These are phyloP conservation scores for Odontocerum albicorne DNA, from an alignment of 2,888 invertebrate genomes.

Conservation along the genomic window DNA sequence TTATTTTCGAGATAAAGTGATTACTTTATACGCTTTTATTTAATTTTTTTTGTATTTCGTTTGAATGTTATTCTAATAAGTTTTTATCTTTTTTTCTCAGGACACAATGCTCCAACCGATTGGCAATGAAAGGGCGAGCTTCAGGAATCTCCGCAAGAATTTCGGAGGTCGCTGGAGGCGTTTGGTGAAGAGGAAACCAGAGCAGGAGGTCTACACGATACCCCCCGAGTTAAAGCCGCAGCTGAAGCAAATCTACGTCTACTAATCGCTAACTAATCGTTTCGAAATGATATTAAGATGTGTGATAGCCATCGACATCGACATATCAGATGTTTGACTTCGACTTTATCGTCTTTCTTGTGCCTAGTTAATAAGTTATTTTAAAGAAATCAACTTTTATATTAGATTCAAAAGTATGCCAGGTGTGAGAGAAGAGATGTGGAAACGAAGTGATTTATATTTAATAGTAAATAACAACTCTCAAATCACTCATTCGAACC, in stretches of 20 bases:
- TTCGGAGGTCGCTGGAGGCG: conserved; percentile 85
- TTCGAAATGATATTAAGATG: conserved; percentile 30
- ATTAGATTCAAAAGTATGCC: conserved; percentile 19
- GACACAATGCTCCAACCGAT: conserved; percentile 75
- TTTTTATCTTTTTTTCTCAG: too few species aligned
- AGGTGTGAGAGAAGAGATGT: conserved; percentile 21
- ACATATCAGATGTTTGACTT: conserved; percentile 31
- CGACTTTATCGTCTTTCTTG: conserved; percentile 26
- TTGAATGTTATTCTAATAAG: neutral
- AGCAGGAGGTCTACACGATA: conserved; percentile 79
- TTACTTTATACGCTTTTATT: neutral
- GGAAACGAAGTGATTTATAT: conserved; percentile 16
- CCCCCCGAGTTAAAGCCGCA: conserved; percentile 86
- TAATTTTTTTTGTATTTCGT: neutral
- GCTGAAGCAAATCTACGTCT: conserved; percentile 86
- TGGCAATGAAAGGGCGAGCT: conserved; percentile 72
- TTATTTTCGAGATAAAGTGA: too few species aligned
- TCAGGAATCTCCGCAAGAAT: conserved; percentile 83
- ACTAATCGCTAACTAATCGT: conserved; percentile 52
- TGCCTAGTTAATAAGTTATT: conserved; percentile 29
- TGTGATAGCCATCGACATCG: conserved; percentile 26
- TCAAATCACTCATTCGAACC: too few species aligned
- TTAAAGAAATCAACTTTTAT: conserved; percentile 24
- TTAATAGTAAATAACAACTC: conserved; percentile 8
- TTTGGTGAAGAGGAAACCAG: conserved; percentile 81